phyloP scores from a whole-genome alignment of 2,113 vertebrate species.

The Hypocryptadius cinnamomeus region DNA sequence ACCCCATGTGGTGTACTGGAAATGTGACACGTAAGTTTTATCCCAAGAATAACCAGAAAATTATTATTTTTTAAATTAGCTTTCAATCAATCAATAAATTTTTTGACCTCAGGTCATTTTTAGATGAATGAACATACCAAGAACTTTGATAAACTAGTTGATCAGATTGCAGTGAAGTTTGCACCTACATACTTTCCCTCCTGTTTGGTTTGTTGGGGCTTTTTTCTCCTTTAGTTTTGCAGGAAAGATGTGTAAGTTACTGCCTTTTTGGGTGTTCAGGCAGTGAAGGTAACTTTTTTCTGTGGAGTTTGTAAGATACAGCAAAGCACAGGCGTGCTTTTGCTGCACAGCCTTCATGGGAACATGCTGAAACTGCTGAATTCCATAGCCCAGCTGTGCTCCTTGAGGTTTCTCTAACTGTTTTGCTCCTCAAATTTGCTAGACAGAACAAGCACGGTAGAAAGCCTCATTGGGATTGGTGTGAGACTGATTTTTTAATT shows the following conservation, averaged over 20 bases:
- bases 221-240: neutral
- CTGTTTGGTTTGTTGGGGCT: neutral
- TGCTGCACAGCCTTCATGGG: neutral
- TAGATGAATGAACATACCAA: neutral
- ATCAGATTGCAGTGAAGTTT: neutral
- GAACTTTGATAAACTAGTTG: neutral
- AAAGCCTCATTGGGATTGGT: neutral
- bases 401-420: neutral
- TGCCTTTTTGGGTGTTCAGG: neutral
- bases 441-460: accelerated
- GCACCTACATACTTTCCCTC: neutral
- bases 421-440: neutral
- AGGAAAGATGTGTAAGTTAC: neutral
- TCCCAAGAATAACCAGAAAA: neutral
- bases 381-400: neutral
- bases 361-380: neutral
- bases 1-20: neutral
- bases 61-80: neutral
- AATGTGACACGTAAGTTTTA: neutral
- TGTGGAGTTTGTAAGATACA: neutral
- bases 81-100: neutral
- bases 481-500: neutral
- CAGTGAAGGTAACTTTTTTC: neutral
- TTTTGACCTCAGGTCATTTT: conserved; percentile 7
- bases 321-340: neutral